Evolutionary conservation across 2,888 invertebrate species (phyloP), one percentile per base, ranked within the genome.

Genomic region (Nymphalis polychloros): DNA sequence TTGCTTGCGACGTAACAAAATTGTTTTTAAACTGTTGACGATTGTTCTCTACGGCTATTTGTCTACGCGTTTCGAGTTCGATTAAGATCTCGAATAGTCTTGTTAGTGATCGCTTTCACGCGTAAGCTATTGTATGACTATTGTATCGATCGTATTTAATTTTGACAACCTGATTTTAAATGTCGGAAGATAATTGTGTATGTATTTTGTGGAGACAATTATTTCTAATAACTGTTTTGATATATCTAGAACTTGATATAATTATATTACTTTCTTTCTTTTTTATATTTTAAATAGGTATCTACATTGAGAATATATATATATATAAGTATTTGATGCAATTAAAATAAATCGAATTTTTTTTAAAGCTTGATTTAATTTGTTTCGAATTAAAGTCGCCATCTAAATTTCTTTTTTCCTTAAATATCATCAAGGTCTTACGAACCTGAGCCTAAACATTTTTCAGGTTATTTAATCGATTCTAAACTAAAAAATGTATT

Each of bases 31-130:
- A 85, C 85, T 83, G 84, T 83, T 87, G 88, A 88, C 88, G 89
- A 91, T 90, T 90, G 90, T 90, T 91, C 89, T 86, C 81, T 78
- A 80, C 79, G 86, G 88, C 89, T 91, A 92, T 92, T 92, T 92
- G 92, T 92, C 92, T 90, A 90, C 80, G 84, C 80, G 84, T 84
- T 84, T 81, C 79, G 81, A 78, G 81, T 84, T 82, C 75, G 91
- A 91, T 91, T 82, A 76, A 71, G 75, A 90, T 91, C 90, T 84
- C 61, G 63, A 67, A 78, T 80, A 81, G 82, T 52, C 82, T 84
- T 80, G 84, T 85, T 86, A 76, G 76, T 74, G 81, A 81, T 83
- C 79, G 77, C 78, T 80, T 86, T 85, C 84, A 86, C 88, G 84
- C 86, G 79, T 83, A 78, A 68, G 69, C 67, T 75, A 72, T 76